phyloP scores from a whole-genome alignment of 2,113 vertebrate genomes.

The Azemiops feae region DNA sequence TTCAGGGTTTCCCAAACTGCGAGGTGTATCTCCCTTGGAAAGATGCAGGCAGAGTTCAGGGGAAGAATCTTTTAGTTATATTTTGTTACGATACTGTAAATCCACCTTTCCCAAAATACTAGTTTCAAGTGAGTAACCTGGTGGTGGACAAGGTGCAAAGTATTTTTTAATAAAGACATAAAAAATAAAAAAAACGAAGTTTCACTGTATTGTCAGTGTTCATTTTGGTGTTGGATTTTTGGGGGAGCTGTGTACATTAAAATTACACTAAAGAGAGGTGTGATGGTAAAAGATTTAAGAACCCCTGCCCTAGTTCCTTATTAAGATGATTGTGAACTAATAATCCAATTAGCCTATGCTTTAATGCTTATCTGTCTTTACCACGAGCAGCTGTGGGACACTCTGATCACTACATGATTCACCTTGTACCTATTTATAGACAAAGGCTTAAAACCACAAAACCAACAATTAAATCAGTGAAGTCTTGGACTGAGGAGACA shows the following conservation, averaged over 20 bases:
- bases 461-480: too few relatives aligned
- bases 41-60: background rate
- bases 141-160: background rate
- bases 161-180: background rate
- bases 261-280: background rate
- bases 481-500: too few relatives aligned
- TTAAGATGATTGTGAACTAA: background rate
- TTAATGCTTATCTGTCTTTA: too few relatives aligned
- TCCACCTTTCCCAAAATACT: background rate
- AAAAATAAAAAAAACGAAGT: background rate
- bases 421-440: too few relatives aligned
- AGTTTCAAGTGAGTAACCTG: background rate
- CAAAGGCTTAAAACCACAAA: too few relatives aligned
- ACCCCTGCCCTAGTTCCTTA: background rate
- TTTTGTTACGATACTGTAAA: background rate
- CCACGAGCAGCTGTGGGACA: too few relatives aligned
- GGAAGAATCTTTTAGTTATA: background rate
- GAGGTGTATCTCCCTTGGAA: background rate
- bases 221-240: background rate
- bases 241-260: background rate
- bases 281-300: background rate
- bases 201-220: background rate
- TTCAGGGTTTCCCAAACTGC: background rate
- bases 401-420: too few relatives aligned
- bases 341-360: background rate